These are phyloP conservation scores for Pegoplata infirma DNA, from an alignment of 2,888 invertebrate species.

Conservation along the genomic window DNA sequence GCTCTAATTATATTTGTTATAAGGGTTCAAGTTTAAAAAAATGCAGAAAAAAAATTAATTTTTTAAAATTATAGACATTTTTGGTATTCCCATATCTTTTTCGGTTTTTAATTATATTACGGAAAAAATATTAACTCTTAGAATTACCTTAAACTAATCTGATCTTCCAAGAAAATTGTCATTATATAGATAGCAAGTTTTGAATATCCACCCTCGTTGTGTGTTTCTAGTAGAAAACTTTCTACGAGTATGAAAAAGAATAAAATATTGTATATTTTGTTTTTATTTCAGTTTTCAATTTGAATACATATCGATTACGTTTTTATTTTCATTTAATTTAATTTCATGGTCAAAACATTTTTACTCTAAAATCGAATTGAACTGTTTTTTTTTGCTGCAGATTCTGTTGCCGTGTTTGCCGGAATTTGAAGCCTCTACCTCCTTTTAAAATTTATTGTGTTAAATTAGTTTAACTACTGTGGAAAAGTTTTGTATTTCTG, in stretches of 20 bases:
- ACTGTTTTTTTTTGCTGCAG: not conserved
- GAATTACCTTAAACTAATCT: no score
- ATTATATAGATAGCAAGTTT: no score
- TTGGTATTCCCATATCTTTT: no score
- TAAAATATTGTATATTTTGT: not conserved
- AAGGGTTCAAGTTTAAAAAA: no score
- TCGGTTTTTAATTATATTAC: no score
- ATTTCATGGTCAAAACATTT: slow-evolving; percentile 45
- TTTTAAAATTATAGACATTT: no score
- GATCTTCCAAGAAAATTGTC: no score
- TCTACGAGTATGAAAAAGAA: not conserved
- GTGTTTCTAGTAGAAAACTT: no score
- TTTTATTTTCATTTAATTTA: slow-evolving; percentile 39
- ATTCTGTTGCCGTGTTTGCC: not conserved
- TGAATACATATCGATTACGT: slow-evolving; percentile 15
- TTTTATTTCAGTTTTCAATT: slow-evolving; percentile 21
- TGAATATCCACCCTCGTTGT: no score
- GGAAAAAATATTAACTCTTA: no score
- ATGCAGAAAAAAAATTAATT: no score
- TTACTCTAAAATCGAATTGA: slow-evolving; percentile 31
- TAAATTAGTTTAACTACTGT: slow-evolving; percentile 44
- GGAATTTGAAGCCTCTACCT: not conserved
- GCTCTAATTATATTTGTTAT: no score
- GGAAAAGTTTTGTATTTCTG: not conserved
- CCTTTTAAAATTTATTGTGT: not conserved